These are phyloP conservation scores for Chiridota heheva DNA, from an alignment of 35 echinoderm and acorn worm genomes.

Conservation along the genomic window DNA sequence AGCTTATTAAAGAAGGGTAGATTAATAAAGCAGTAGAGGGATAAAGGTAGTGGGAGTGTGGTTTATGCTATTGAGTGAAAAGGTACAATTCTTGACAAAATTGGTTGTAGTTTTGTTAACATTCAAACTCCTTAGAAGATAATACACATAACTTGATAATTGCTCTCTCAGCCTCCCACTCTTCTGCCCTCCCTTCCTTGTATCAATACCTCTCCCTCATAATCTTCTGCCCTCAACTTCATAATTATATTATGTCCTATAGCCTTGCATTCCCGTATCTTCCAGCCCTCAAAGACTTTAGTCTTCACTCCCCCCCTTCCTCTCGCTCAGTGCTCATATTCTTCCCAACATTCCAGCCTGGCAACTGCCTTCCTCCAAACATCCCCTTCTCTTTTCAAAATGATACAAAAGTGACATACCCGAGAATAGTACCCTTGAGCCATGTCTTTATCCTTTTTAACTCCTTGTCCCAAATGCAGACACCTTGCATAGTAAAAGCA, in stretches of 20 bases:
- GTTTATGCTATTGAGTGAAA: too few species aligned
- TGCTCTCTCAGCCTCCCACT: too few species aligned
- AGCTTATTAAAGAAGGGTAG: too few species aligned
- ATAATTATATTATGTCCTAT: neutral
- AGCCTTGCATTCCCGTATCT: neutral
- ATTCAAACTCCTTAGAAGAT: too few species aligned
- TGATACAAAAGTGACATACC: conserved; percentile 52
- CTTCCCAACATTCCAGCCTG: neutral
- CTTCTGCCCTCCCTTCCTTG: too few species aligned
- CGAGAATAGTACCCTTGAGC: conserved; percentile 87
- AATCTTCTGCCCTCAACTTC: neutral
- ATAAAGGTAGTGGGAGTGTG: too few species aligned
- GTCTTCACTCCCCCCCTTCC: neutral
- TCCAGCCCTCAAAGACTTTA: neutral
- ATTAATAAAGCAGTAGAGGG: too few species aligned
- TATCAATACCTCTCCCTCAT: too few species aligned
- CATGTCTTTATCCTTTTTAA: conserved; percentile 90
- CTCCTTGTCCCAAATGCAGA: conserved; percentile 90
- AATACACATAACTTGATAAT: too few species aligned
- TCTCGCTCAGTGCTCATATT: neutral
- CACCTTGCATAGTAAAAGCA: conserved; percentile 95
- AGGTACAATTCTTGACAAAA: too few species aligned
- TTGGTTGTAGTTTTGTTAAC: too few species aligned
- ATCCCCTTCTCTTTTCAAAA: neutral
- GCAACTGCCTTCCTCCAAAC: neutral